Percentiles rank a stretch among this genome's conserved stretches.
phyloP scores from a whole-genome alignment of 2,797 vertebrate species.

The Leptatherina wallacei region DNA sequence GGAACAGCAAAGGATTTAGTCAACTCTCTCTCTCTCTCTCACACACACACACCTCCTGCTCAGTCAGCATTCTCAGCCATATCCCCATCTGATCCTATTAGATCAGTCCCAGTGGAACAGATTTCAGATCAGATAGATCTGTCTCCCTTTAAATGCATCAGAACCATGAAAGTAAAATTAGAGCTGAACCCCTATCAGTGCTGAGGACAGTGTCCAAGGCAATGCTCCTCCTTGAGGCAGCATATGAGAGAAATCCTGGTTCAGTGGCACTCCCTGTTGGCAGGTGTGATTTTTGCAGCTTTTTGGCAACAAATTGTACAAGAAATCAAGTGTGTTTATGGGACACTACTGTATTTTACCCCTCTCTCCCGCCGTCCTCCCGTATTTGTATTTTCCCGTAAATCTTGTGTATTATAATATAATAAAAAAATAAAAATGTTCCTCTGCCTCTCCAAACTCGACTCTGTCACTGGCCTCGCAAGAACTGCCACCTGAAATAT shows the following conservation, averaged over 20 bases:
- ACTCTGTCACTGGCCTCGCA: too few species aligned
- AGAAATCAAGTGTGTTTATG: background rate
- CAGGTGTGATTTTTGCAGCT: conserved; percentile 28
- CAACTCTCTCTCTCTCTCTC: conserved; percentile 13
- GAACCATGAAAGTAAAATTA: conserved; percentile 23
- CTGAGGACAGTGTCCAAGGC: background rate
- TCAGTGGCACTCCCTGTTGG: conserved; percentile 67
- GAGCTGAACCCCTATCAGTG: conserved; percentile 43
- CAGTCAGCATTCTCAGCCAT: conserved; percentile 76
- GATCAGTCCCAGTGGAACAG: conserved; percentile 49
- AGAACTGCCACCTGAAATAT: too few species aligned
- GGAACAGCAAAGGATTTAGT: conserved; percentile 47
- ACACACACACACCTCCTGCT: conserved; percentile 40
- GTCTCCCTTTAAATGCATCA: conserved; percentile 27
- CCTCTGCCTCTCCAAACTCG: too few species aligned
- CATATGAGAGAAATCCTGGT: conserved; percentile 1
- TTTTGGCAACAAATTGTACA: background rate
- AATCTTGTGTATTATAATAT: too few species aligned
- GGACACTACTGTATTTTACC: too few species aligned
- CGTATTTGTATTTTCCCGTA: too few species aligned
- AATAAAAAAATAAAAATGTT: too few species aligned
- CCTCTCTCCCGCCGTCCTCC: too few species aligned
- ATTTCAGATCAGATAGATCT: conserved; percentile 60
- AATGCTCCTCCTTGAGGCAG: background rate
- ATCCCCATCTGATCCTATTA: conserved; percentile 85